Evolutionary conservation across 1,140 invertebrate species (phyloP), one percentile per base, ranked within the genome.

Genomic region (Centruroides vittatus): DNA sequence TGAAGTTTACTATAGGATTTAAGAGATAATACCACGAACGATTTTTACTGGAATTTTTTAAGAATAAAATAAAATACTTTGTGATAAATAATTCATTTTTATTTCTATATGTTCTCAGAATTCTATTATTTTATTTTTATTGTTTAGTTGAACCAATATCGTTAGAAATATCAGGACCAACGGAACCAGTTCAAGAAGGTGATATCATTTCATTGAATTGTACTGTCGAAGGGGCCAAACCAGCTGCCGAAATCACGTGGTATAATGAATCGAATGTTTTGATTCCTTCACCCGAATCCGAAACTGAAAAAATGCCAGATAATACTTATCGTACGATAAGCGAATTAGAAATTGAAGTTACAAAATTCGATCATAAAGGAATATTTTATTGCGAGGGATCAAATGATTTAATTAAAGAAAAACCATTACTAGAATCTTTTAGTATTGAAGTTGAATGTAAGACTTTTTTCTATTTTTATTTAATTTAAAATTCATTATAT

Each of bases 211-310:
- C 83, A 34, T 78, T 93, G 36, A 79, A 82, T 69, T 93, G 90
- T 71, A 76, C 79, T 35, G 82, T 88, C 3, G 77, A 79, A 48
- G 88, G 86, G 0, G 88, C 88, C 1, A 77, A 85, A 51, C 90
- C 89, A 2, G 80, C 86, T 1, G 89, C 89, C 3, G 83, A 82
- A 67, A 78, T 92, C 51, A 84, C 85, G 47, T 93, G 89, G 89
- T 88, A 81, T 75, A 91, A 91, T 69, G 80, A 82, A 9, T 84
- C 86, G 0, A 69, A 80, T n/a, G 70, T 77, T 11, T 47, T 68
- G 34, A 55, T 58, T 23, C 13, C 54, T 9, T 4, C 36, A 35
- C 57, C 65, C 0, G 35, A 57, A 3, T 57, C 59, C 0, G 35
- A 57, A n/a, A 51, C 58, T 1, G 58, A 67, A 13, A 46, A 53